These are phyloP conservation scores for Drosophila santomea DNA, from an alignment of 1,140 invertebrate species.

Conservation along the genomic window DNA sequence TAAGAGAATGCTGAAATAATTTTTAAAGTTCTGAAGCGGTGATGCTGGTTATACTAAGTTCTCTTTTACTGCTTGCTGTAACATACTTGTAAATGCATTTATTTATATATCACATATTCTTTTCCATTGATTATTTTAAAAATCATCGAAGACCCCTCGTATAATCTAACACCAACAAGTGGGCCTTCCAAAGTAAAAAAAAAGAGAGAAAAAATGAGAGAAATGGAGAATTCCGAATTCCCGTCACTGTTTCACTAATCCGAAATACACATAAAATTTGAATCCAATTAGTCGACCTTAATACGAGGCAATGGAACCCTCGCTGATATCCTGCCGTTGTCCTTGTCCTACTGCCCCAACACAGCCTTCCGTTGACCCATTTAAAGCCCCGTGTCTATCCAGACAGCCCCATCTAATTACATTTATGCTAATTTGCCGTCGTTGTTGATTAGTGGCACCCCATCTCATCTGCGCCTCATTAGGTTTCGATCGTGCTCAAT, in stretches of 20 bases:
- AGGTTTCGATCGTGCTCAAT: conserved; percentile 48
- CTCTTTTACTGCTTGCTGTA: too few relatives aligned
- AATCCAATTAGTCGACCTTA: conserved; percentile 50
- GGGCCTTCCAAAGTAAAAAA: background rate
- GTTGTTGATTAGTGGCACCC: conserved; percentile 30
- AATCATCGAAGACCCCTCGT: too few relatives aligned
- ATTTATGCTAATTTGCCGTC: conserved; percentile 59
- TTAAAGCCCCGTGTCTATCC: background rate
- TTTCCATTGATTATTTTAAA: too few relatives aligned
- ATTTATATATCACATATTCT: too few relatives aligned
- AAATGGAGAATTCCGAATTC: background rate
- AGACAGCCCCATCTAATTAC: conserved; percentile 44
- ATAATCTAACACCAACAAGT: background rate
- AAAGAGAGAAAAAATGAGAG: too few relatives aligned
- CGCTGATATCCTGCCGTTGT: conserved; percentile 10
- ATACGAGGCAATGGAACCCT: conserved; percentile 15
- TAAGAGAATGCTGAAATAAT: too few relatives aligned
- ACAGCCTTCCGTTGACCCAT: conserved; percentile 27
- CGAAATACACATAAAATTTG: conserved; percentile 3
- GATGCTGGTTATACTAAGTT: too few relatives aligned
- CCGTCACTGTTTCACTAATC: conserved; percentile 24
- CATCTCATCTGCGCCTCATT: conserved; percentile 25
- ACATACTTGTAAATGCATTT: too few relatives aligned
- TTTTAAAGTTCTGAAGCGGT: too few relatives aligned
- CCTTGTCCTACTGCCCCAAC: conserved; percentile 31